phyloP scores from a whole-genome alignment of 2,797 vertebrate species.

The Betta splendens region DNA sequence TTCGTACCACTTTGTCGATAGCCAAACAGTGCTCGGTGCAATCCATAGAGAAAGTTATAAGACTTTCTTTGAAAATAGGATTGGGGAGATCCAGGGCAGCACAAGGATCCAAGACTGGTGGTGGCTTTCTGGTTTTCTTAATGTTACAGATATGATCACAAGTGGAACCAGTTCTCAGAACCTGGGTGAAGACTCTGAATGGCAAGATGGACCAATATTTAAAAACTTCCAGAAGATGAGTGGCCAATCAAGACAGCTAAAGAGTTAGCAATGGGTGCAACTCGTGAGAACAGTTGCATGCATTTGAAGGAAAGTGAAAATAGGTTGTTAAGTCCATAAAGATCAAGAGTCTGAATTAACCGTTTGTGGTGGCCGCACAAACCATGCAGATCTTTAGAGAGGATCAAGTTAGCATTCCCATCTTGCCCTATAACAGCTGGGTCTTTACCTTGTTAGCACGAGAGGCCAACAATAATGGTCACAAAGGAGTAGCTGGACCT shows the following conservation, averaged over 20 bases:
- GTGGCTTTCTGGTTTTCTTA: constrained; percentile 31
- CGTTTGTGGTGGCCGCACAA: no score
- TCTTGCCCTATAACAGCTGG: no score
- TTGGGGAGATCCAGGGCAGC: background rate
- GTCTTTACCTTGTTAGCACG: no score
- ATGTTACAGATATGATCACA: constrained; percentile 25
- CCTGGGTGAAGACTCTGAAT: constrained; percentile 9
- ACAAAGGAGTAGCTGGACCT: no score
- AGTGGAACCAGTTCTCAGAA: constrained; percentile 10
- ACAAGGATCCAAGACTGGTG: constrained; percentile 13
- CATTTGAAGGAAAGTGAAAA: background rate
- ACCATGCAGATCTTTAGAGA: no score
- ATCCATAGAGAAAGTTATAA: background rate
- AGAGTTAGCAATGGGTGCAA: background rate
- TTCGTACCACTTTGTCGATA: constrained; percentile 1
- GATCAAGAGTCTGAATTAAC: no score
- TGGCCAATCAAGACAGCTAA: background rate
- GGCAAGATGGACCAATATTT: constrained; percentile 3
- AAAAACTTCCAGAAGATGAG: background rate
- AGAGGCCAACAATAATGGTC: no score
- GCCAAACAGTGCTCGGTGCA: background rate
- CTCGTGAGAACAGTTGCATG: background rate
- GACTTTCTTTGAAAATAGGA: background rate
- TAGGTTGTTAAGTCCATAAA: no score
- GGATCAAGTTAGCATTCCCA: no score